phyloP scores from a whole-genome alignment of 2,888 invertebrate species.

The Tachina grossa region DNA sequence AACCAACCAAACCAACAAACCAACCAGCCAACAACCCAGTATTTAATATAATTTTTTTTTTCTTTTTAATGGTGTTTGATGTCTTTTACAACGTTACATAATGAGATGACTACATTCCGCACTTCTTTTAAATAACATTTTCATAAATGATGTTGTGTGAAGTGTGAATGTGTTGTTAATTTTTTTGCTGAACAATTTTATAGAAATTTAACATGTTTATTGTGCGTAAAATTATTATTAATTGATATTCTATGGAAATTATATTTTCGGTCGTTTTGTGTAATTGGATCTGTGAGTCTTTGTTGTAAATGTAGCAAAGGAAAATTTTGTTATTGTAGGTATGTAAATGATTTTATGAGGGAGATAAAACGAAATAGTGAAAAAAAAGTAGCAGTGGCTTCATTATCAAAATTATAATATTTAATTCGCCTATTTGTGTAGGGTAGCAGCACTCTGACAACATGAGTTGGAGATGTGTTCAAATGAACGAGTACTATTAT shows the following conservation, averaged over 20 bases:
- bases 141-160: constrained; percentile 34
- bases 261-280: constrained; percentile 18
- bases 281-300: constrained; percentile 57
- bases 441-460: too few species aligned
- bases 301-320: not conserved
- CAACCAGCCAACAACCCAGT: not conserved
- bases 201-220: constrained; percentile 66
- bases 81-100: constrained; percentile 30
- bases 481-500: too few species aligned
- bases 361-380: not conserved
- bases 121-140: constrained; percentile 45
- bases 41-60: not conserved
- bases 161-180: constrained; percentile 38
- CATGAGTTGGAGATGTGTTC: too few species aligned
- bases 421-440: not conserved
- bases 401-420: constrained; percentile 48
- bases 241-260: constrained; percentile 77
- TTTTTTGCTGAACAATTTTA: constrained; percentile 47
- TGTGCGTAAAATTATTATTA: constrained; percentile 80
- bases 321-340: constrained; percentile 14
- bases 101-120: constrained; percentile 43
- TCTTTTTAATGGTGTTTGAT: constrained; percentile 52
- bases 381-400: constrained; percentile 19
- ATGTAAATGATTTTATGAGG: constrained; percentile 40
- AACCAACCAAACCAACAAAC: constrained; percentile 34